Conservation (phyloP, 2,797 vertebrate genomes). For the Pitangus sulphuratus region DNA sequence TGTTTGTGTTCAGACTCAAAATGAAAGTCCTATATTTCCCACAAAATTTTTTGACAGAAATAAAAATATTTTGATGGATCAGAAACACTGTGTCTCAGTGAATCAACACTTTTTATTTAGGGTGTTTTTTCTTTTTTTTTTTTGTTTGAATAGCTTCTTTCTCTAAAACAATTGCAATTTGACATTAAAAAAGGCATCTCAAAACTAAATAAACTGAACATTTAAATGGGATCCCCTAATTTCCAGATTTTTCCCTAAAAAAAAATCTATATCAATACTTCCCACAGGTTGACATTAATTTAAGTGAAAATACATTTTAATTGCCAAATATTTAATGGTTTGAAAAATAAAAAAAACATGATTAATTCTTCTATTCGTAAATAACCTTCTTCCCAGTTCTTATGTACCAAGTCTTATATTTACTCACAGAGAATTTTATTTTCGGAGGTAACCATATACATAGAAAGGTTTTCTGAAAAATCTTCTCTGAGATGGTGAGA, state of each 20-base stretch:
- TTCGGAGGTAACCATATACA: not conserved
- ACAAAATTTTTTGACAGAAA: not conserved
- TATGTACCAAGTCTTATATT: not conserved
- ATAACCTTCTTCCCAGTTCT: not conserved
- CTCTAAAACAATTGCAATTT: not conserved
- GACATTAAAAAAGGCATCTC: not conserved
- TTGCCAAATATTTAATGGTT: not conserved
- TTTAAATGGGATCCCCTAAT: not conserved
- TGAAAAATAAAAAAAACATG: not conserved
- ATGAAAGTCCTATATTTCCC: not conserved
- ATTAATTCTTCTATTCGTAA: not conserved
- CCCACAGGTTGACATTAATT: not conserved
- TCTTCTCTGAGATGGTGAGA: not conserved
- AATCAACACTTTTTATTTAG: not conserved
- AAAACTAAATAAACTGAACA: not conserved
- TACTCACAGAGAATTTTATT: not conserved
- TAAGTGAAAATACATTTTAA: not conserved
- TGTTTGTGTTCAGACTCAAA: constrained; percentile 34
- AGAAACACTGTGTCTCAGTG: not conserved
- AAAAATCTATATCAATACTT: not conserved
- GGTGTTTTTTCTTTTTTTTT: not conserved
- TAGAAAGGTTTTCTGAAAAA: not conserved
- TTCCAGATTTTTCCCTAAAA: not conserved
- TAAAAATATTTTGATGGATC: constrained; percentile 19
- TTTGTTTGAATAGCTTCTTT: not conserved